Conservation (phyloP, 1,140 invertebrate species). For the Fopius arisanus region DNA sequence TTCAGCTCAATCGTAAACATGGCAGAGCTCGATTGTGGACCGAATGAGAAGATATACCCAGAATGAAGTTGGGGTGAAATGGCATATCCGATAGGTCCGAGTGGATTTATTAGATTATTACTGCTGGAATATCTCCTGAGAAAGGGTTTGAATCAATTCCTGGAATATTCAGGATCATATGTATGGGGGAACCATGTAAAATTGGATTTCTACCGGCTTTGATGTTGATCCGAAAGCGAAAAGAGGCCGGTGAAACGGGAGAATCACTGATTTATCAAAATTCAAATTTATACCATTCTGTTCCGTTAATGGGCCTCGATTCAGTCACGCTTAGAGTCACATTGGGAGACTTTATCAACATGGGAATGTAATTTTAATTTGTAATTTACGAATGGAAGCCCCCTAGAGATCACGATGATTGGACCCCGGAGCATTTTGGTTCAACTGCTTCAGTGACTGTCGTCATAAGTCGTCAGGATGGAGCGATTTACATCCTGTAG, state of each 20-base stretch:
- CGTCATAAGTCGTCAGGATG: slow-evolving; percentile 26
- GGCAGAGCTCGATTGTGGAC: slow-evolving; percentile 10
- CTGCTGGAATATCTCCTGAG: neutral
- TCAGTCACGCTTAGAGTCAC: neutral
- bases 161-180: neutral
- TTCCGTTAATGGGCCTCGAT: neutral
- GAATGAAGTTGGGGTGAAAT: slow-evolving; percentile 15
- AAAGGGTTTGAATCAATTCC: neutral
- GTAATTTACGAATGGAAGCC: neutral
- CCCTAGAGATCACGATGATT: slow-evolving; percentile 29
- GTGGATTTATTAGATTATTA: slow-evolving; percentile 31
- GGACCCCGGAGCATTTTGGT: slow-evolving; percentile 31
- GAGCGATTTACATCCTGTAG: neutral
- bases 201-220: neutral
- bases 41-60: no score
- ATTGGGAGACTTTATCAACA: neutral
- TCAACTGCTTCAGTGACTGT: slow-evolving; percentile 1
- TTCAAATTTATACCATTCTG: slow-evolving; percentile 1
- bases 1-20: slow-evolving; percentile 45
- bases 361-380: slow-evolving; percentile 26
- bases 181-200: neutral
- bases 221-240: neutral
- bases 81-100: neutral
- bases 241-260: neutral
- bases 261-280: neutral